Conservation (phyloP, 1,140 invertebrate genomes). For the Caenorhabditis tropicalis region DNA sequence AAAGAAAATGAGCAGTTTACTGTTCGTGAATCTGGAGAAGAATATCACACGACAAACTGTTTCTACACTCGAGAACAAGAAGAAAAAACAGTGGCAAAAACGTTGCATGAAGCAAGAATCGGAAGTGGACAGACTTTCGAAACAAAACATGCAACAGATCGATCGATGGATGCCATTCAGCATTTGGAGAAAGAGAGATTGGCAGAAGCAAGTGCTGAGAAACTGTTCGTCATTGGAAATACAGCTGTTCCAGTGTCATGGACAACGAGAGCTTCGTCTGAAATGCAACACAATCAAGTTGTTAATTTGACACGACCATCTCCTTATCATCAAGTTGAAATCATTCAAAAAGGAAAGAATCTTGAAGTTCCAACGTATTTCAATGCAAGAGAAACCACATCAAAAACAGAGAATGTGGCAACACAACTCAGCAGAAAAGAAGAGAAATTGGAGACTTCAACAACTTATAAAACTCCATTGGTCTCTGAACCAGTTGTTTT, state of each 20-base stretch:
- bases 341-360: slow-evolving; percentile 2
- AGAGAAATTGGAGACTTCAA: not conserved
- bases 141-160: slow-evolving; percentile 41
- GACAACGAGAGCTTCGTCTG: not conserved
- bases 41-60: slow-evolving; percentile 42
- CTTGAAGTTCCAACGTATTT: slow-evolving; percentile 20
- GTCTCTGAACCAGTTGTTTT: slow-evolving; percentile 30
- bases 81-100: not conserved
- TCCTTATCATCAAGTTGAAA: slow-evolving; percentile 19
- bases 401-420: slow-evolving; percentile 41
- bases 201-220: slow-evolving; percentile 21
- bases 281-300: not conserved
- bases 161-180: not conserved
- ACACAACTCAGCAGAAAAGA: slow-evolving; percentile 47
- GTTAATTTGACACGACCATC: not conserved
- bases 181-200: not conserved
- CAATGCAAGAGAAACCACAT: slow-evolving; percentile 29
- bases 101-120: slow-evolving; percentile 12
- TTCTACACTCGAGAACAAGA: slow-evolving; percentile 33
- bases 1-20: slow-evolving; percentile 33
- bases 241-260: not conserved
- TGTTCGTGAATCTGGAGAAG: slow-evolving; percentile 49
- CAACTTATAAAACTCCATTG: not conserved
- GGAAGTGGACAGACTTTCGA: slow-evolving; percentile 44
- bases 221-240: slow-evolving; percentile 22